Conservation (phyloP, 2,797 vertebrate genomes). For the Paguma larvata region DNA sequence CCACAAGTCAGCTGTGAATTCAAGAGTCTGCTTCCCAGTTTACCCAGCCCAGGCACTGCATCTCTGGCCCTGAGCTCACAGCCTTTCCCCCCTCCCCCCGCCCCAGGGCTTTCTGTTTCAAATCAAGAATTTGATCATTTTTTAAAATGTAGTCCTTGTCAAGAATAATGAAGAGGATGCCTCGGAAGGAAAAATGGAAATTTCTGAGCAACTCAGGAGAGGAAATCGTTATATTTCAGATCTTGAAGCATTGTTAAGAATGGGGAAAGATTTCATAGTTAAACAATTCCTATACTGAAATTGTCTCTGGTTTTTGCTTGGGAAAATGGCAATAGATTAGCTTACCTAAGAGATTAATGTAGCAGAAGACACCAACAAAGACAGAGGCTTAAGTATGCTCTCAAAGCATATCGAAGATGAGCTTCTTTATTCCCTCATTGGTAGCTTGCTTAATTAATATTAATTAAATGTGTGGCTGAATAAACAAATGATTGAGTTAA, state of each 20-base stretch:
- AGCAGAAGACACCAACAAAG: not conserved
- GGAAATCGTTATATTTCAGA: not conserved
- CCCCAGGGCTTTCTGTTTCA: no score
- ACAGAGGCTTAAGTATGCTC: not conserved
- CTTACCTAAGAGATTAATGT: not conserved
- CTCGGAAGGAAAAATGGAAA: not conserved
- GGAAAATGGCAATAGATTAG: not conserved
- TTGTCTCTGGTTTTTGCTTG: not conserved
- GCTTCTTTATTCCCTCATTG: not conserved
- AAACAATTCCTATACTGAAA: not conserved
- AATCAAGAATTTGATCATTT: not conserved
- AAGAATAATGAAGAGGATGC: conserved; percentile 28
- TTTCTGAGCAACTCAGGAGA: not conserved
- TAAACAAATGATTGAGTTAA: not conserved
- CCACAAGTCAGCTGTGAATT: no score
- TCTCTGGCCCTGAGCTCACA: no score
- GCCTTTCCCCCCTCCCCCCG: no score
- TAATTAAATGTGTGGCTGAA: not conserved
- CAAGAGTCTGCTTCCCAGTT: no score
- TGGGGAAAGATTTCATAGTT: not conserved
- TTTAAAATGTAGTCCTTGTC: not conserved
- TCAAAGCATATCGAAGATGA: not conserved
- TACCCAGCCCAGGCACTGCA: no score
- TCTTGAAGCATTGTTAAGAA: not conserved
- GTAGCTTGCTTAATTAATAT: not conserved